Evolutionary conservation across 2,797 vertebrate genomes (phyloP).

Genomic region (Falco cherrug): DNA sequence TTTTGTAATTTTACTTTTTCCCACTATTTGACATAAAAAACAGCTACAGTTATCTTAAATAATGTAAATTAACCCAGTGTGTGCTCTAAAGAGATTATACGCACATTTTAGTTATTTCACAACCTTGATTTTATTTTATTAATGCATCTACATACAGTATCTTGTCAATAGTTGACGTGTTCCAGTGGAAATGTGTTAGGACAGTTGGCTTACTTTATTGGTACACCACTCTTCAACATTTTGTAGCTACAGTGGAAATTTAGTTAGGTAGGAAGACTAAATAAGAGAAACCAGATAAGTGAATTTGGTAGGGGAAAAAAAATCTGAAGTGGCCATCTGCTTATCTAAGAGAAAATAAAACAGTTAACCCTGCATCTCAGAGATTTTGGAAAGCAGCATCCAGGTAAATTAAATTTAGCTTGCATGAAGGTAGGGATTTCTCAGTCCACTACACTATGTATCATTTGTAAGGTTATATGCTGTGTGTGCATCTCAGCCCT

Average conservation of each 20-base stretch:
- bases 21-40: not conserved
- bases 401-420: not conserved
- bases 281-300: not conserved
- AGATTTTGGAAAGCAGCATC: not conserved
- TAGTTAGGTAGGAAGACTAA: not conserved
- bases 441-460: not conserved
- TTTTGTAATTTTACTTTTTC: not conserved
- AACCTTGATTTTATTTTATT: not conserved
- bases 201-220: not conserved
- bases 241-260: not conserved
- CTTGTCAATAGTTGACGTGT: not conserved
- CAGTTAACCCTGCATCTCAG: not conserved
- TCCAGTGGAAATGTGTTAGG: not conserved
- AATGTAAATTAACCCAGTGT: not conserved
- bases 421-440: not conserved
- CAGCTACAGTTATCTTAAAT: not conserved
- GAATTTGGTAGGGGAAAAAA: not conserved
- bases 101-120: not conserved
- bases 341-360: not conserved
- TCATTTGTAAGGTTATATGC: not conserved
- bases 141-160: not conserved
- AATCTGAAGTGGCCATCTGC: not conserved
- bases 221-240: not conserved
- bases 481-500: not conserved
- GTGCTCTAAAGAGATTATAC: not conserved